Percentiles rank a stretch among this genome's conserved stretches.
Evolutionary conservation across 1,140 invertebrate genomes (phyloP).

Genomic region (Bombus ignitus): DNA sequence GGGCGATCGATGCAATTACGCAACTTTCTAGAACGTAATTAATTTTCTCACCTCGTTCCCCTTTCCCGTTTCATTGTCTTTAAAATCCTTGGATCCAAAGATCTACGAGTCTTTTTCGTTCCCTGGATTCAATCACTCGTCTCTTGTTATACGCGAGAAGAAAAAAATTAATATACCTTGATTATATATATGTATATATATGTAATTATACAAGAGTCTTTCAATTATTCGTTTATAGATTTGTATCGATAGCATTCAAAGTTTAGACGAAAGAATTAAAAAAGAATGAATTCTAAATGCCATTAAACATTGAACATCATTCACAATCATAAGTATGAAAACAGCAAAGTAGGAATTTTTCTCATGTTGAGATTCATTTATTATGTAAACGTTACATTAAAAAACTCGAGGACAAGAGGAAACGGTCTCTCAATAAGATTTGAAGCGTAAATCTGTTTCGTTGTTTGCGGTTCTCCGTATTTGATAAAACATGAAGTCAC

Average conservation of each 20-base stretch:
- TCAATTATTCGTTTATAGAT: background rate
- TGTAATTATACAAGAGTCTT: background rate
- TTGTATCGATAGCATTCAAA: background rate
- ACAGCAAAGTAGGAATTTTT: background rate
- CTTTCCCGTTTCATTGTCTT: background rate
- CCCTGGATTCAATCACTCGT: background rate
- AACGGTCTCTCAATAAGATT: background rate
- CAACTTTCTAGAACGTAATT: constrained; percentile 48
- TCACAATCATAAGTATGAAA: background rate
- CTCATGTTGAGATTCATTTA: background rate
- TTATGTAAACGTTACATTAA: background rate
- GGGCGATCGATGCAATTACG: constrained; percentile 47
- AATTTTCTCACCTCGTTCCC: constrained; percentile 18
- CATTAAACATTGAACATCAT: background rate
- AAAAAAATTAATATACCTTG: constrained; percentile 50
- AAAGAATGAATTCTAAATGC: background rate
- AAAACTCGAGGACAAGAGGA: background rate
- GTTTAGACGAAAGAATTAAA: background rate
- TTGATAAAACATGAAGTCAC: background rate
- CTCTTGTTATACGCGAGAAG: constrained; percentile 40
- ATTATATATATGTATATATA: background rate
- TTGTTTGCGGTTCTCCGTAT: background rate
- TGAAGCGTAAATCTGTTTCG: no score
- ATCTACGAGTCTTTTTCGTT: constrained; percentile 18
- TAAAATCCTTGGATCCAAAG: constrained; percentile 15